Conservation (phyloP, 2,888 invertebrate species). For the Calameuta idolon region DNA sequence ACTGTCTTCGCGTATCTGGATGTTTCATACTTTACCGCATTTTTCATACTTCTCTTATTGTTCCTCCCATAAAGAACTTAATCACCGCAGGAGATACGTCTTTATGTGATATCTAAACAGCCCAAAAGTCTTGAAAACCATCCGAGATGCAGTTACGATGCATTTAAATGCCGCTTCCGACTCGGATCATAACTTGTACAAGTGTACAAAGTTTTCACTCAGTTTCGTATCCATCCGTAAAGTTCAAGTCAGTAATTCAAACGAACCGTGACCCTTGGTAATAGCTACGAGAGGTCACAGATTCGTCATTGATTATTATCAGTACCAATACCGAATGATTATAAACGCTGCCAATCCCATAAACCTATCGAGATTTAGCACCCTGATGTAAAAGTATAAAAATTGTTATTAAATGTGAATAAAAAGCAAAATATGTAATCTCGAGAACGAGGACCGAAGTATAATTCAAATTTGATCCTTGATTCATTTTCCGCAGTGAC, state of each 20-base stretch:
- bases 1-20: neutral
- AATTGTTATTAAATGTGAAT: too few relatives aligned
- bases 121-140: slow-evolving; percentile 33
- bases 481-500: too few relatives aligned
- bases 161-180: slow-evolving; percentile 38
- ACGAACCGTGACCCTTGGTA: neutral
- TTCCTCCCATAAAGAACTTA: neutral
- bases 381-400: neutral
- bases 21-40: neutral
- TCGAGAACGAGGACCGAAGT: too few relatives aligned
- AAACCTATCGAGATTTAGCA: neutral
- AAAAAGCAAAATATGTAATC: too few relatives aligned
- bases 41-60: neutral
- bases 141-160: slow-evolving; percentile 30
- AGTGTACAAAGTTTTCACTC: slow-evolving; percentile 40
- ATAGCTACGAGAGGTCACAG: too few relatives aligned
- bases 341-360: neutral
- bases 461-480: too few relatives aligned
- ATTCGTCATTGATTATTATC: too few relatives aligned
- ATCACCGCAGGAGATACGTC: neutral
- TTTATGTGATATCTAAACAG: neutral
- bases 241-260: neutral
- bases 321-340: neutral
- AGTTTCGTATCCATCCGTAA: neutral
- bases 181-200: slow-evolving; percentile 21